Evolutionary conservation across 2,888 invertebrate genomes (phyloP), one percentile per base, ranked within the genome.

Genomic region (Rhaphigaster nebulosa): DNA sequence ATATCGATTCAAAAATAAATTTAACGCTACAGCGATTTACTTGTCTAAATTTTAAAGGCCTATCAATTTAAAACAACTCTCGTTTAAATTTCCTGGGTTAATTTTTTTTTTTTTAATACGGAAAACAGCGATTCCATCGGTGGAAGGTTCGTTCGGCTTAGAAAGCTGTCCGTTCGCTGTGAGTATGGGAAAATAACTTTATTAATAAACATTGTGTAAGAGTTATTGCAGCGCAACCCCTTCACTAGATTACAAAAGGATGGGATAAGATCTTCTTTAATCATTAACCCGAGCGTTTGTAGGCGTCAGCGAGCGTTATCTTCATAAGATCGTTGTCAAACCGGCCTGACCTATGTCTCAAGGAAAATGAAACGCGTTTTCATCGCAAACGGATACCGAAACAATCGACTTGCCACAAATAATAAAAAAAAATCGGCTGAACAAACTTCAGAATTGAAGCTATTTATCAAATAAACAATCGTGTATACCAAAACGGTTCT

Each of bases 161-260:
- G 80, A 80, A 80, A 41, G 41, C 41, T 1, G 80, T 8, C 41
- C 23, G 41, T 26, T 23, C 41, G 29, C 80, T 6, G n/a, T n/a
- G 38, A 41, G 38, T 41, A 84, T n/a, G 45, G 84, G 84, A 84
- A 29, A 41, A n/a, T n/a, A 84, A 84, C 84, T 84, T 45, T 41
- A 80, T 80, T 38, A 80, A 65, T 65, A 84, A 84, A 45, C 84
- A 84, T 80, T 80, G 80, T 26, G 41, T 1, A 80, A 80, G 38
- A 26, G 80, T 12, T 80, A 80, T 41, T 26, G 26, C 80, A 80
- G 8, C 4, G 29, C 6, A 23, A 26, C 23, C 80, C 41, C 80
- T 23, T 26, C 80, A 80, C 45, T 41, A 13, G 0, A 23, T 41
- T 45, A 84, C 26, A 26, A 84, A 45, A 45, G 41, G 23, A 84